Evolutionary conservation across 2,888 invertebrate genomes (phyloP).

Genomic region (Charanyca ferruginea): DNA sequence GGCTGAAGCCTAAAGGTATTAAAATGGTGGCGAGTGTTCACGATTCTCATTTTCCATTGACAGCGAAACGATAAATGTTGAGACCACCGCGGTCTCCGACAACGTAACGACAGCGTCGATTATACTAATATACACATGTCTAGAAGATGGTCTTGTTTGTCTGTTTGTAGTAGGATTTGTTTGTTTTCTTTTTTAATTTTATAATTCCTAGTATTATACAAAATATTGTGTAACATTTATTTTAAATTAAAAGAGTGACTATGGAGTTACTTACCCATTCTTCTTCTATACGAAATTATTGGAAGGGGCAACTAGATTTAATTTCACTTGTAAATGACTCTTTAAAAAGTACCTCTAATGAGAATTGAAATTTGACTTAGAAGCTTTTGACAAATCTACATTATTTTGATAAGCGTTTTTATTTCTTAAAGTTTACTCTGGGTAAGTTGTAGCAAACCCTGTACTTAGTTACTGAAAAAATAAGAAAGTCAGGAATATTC

Average conservation of each 20-base stretch:
- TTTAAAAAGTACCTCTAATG: too few species aligned
- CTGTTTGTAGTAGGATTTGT: slow-evolving; percentile 33
- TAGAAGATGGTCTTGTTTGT: slow-evolving; percentile 14
- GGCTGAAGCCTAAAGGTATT: slow-evolving; percentile 44
- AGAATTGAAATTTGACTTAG: too few species aligned
- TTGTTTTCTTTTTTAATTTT: too few species aligned
- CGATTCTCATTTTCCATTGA: slow-evolving; percentile 58
- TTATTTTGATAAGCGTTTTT: background rate
- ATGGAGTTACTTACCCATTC: too few species aligned
- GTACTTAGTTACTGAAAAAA: background rate
- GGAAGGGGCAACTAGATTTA: too few species aligned
- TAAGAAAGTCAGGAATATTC: background rate
- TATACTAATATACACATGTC: slow-evolving; percentile 38
- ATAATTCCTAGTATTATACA: too few species aligned
- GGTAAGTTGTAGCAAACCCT: background rate
- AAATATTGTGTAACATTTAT: too few species aligned
- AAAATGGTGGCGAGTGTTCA: slow-evolving; percentile 27
- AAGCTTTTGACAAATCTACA: background rate
- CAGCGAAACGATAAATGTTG: slow-evolving; percentile 58
- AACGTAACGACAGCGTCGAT: slow-evolving; percentile 60
- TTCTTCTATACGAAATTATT: too few species aligned
- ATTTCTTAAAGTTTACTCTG: background rate
- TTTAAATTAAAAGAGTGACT: too few species aligned
- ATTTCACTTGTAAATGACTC: too few species aligned
- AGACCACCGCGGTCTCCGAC: slow-evolving; percentile 54